phyloP scores from a whole-genome alignment of 2,113 vertebrate genomes.

The Lepidothrix coronata region DNA sequence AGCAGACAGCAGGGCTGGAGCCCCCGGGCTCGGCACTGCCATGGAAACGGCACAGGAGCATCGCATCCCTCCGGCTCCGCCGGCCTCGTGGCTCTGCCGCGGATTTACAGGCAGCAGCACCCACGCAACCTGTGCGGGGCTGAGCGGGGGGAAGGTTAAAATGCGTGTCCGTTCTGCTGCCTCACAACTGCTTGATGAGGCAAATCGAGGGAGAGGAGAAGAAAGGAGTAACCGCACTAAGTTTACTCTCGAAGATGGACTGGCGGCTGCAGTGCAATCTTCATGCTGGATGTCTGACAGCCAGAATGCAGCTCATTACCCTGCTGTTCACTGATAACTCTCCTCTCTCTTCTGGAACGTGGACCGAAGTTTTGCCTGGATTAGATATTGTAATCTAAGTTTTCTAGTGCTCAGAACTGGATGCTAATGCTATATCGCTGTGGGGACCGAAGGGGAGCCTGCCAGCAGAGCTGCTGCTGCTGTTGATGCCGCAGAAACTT shows the following conservation, averaged over 20 bases:
- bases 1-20: neutral
- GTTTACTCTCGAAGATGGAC: neutral
- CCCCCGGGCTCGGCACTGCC: neutral
- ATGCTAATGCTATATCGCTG: accelerated
- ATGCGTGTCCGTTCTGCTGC: neutral
- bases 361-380: neutral
- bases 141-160: neutral
- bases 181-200: accelerated
- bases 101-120: neutral
- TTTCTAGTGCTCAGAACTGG: neutral
- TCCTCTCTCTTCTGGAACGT: neutral
- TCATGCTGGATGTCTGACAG: neutral
- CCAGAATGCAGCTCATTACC: neutral
- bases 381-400: neutral
- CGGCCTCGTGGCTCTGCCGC: neutral
- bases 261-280: neutral
- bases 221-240: neutral
- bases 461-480: neutral
- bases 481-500: neutral
- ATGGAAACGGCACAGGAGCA: constrained; percentile 39
- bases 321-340: neutral
- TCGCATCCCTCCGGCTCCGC: neutral
- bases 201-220: neutral
- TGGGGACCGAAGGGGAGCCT: neutral
- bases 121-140: neutral